Conservation (phyloP, 2,797 vertebrate species). For the Phoeniculus purpureus region DNA sequence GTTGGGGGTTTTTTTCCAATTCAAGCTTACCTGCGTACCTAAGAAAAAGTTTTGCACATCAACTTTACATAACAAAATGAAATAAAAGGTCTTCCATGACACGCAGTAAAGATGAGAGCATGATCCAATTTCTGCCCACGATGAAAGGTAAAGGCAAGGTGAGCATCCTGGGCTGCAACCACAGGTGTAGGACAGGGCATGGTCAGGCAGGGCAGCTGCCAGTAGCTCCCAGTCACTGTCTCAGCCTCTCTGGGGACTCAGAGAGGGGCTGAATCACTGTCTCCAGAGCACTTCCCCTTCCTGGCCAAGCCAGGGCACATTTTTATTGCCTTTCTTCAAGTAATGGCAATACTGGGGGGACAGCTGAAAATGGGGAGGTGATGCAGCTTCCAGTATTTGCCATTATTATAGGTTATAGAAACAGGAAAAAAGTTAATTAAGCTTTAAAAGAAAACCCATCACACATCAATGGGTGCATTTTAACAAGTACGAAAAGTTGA, state of each 20-base stretch:
- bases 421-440: constrained; percentile 86
- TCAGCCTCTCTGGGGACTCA: neutral
- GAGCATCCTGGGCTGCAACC: neutral
- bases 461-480: constrained; percentile 86
- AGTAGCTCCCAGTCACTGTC: neutral
- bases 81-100: accelerated
- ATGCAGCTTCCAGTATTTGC: constrained; percentile 77
- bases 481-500: constrained; percentile 89
- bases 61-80: neutral
- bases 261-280: constrained; percentile 1
- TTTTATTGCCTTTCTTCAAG: constrained; percentile 64
- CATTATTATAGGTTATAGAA: constrained; percentile 86
- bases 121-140: neutral
- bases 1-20: neutral
- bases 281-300: constrained; percentile 10
- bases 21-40: neutral
- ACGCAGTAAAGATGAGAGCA: neutral
- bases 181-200: neutral
- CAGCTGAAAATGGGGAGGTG: neutral
- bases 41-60: neutral
- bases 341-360: constrained; percentile 11
- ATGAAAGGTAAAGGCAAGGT: neutral
- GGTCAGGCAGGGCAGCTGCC: neutral
- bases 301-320: constrained; percentile 33
- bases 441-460: constrained; percentile 84